Evolutionary conservation across 1,140 invertebrate species (phyloP).

Genomic region (Caerostris extrusa): DNA sequence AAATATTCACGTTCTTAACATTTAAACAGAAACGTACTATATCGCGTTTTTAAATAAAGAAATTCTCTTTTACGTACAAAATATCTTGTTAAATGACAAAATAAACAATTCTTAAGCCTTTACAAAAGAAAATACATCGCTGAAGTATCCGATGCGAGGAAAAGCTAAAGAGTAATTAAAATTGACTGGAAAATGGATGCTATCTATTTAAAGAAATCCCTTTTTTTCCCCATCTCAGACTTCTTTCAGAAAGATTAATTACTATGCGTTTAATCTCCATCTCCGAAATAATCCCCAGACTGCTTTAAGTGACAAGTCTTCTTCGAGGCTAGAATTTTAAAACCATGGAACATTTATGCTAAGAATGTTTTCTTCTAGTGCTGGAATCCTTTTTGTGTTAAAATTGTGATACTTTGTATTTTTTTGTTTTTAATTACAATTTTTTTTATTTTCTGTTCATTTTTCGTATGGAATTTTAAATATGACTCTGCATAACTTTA

Average conservation of each 20-base stretch:
- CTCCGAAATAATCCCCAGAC: neutral
- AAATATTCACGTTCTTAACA: neutral
- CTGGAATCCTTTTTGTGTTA: no score
- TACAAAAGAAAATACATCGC: neutral
- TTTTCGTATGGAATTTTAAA: no score
- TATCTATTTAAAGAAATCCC: neutral
- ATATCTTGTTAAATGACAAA: neutral
- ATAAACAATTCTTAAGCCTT: neutral
- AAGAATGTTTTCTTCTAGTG: neutral
- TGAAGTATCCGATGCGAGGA: neutral
- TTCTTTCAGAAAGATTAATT: neutral
- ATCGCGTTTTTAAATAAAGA: no score
- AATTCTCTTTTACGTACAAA: neutral
- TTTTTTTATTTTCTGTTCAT: no score
- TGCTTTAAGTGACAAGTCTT: slow-evolving; percentile 15
- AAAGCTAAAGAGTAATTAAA: neutral
- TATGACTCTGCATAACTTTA: no score
- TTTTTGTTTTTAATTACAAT: no score
- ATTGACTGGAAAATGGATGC: neutral
- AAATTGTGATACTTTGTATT: no score
- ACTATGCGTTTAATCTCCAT: neutral
- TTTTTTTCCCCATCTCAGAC: neutral
- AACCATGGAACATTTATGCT: neutral
- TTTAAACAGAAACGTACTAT: neutral
- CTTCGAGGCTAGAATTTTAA: neutral